Percentiles rank a stretch among this genome's conserved stretches.
These are phyloP conservation scores for Asbolus verrucosus DNA, from an alignment of 1,140 invertebrate species.

Conservation along the genomic window DNA sequence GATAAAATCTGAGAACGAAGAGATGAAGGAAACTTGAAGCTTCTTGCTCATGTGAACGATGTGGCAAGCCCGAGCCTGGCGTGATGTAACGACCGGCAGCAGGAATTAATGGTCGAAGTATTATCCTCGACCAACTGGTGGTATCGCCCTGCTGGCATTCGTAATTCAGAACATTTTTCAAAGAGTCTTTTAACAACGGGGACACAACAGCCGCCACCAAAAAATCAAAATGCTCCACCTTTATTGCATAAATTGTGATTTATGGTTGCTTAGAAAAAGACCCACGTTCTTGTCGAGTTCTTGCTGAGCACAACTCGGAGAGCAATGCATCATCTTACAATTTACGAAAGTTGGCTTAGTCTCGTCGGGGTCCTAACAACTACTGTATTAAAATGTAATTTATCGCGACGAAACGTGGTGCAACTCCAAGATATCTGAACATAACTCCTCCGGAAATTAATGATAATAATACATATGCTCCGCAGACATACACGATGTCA, in stretches of 20 bases:
- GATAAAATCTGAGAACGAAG: not conserved
- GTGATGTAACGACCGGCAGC: not conserved
- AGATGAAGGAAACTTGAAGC: too few species aligned
- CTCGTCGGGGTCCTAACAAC: slow-evolving; percentile 19
- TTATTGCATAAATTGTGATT: slow-evolving; percentile 36
- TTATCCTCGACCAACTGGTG: not conserved
- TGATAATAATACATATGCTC: slow-evolving; percentile 30
- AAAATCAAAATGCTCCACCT: slow-evolving; percentile 29
- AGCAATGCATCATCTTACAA: slow-evolving; percentile 34
- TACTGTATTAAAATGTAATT: slow-evolving; percentile 36
- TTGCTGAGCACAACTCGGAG: slow-evolving; percentile 23
- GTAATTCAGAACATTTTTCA: slow-evolving; percentile 20
- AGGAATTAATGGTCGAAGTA: slow-evolving; percentile 6
- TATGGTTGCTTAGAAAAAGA: slow-evolving; percentile 20
- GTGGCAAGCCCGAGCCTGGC: too few species aligned
- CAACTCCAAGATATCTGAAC: not conserved
- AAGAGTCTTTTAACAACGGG: slow-evolving; percentile 17
- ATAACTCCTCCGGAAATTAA: slow-evolving; percentile 18
- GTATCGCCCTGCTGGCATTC: slow-evolving; percentile 2
- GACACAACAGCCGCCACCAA: slow-evolving; percentile 4
- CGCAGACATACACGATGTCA: slow-evolving; percentile 17
- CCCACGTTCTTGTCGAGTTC: slow-evolving; percentile 31
- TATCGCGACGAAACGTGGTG: slow-evolving; percentile 31
- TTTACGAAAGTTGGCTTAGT: slow-evolving; percentile 23
- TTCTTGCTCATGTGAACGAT: too few species aligned